Evolutionary conservation across 2,113 vertebrate species (phyloP).

Genomic region (Verasper variegatus): DNA sequence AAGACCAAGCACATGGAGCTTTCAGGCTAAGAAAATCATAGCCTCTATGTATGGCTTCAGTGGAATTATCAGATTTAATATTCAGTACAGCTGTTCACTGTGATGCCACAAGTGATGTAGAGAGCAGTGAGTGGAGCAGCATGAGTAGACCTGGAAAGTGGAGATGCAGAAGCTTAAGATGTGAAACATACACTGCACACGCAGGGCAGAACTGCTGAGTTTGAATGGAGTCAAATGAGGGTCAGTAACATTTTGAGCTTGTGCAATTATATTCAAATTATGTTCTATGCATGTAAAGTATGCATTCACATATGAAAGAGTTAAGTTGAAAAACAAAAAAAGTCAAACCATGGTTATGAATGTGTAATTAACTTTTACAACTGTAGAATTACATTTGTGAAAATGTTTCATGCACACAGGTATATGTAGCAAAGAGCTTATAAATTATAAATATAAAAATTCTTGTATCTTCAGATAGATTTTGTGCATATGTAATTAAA

Average conservation of each 20-base stretch:
- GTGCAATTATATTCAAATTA: background rate
- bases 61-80: background rate
- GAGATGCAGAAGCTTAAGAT: constrained; percentile 37
- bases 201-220: constrained; percentile 27
- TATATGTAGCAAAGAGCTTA: too few species aligned
- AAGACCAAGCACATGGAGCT: background rate
- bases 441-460: too few species aligned
- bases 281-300: too few species aligned
- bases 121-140: constrained; percentile 43
- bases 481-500: too few species aligned
- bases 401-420: too few species aligned
- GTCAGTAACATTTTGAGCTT: background rate
- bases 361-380: background rate
- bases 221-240: background rate
- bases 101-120: background rate
- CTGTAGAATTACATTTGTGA: background rate
- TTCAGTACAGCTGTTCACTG: constrained; percentile 13
- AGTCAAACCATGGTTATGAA: background rate
- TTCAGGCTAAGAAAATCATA: background rate
- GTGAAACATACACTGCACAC: constrained; percentile 21
- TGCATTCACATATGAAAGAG: too few species aligned
- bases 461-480: too few species aligned
- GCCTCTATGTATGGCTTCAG: background rate
- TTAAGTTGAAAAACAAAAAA: background rate
- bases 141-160: constrained; percentile 19